phyloP scores from a whole-genome alignment of 2,797 vertebrate genomes.

The Epinephelus awoara region DNA sequence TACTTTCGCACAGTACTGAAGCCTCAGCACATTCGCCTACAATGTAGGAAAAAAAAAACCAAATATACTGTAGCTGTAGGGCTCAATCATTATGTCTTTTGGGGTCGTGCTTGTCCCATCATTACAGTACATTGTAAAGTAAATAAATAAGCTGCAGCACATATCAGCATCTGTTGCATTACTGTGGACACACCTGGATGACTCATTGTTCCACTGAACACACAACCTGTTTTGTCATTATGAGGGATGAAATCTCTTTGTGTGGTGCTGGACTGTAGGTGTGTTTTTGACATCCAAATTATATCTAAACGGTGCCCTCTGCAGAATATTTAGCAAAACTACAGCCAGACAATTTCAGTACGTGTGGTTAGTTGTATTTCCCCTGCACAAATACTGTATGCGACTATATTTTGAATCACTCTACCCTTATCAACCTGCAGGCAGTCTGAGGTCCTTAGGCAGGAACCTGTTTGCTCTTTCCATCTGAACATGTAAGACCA shows the following conservation, averaged over 20 bases:
- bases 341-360: slow-evolving; percentile 16
- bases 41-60: neutral
- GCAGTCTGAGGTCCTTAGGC: neutral
- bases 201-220: slow-evolving; percentile 3
- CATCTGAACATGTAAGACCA: neutral
- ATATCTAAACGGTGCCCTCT: slow-evolving; percentile 71
- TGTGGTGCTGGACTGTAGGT: neutral
- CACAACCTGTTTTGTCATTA: slow-evolving; percentile 8
- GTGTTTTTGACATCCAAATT: slow-evolving; percentile 4
- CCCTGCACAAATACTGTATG: neutral
- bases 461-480: neutral
- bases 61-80: neutral
- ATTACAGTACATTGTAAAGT: neutral
- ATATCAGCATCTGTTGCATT: neutral
- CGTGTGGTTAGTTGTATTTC: neutral
- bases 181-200: neutral
- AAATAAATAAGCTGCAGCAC: neutral
- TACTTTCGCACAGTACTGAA: slow-evolving; percentile 17
- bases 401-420: too few relatives aligned
- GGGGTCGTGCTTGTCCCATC: neutral
- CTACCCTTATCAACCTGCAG: neutral
- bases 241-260: slow-evolving; percentile 1
- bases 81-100: neutral
- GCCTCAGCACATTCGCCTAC: neutral
- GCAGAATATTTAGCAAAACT: slow-evolving; percentile 50